Percentiles rank a stretch among this genome's conserved stretches.
phyloP scores from a whole-genome alignment of 1,140 invertebrate species.

The Trichogramma pretiosum region DNA sequence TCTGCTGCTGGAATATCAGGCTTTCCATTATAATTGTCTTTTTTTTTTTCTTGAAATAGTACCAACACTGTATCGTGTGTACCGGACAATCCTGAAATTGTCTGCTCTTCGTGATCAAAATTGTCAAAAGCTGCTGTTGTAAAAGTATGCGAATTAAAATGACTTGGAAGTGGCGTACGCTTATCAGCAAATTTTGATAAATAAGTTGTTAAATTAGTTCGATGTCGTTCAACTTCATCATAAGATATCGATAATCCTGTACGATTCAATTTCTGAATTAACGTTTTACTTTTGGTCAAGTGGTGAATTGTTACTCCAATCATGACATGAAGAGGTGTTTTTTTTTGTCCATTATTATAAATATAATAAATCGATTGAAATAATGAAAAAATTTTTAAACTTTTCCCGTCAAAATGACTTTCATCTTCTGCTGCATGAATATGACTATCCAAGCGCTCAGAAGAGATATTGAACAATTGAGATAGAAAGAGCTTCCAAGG shows the following conservation, averaged over 20 bases:
- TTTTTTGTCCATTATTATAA: slow-evolving; percentile 4
- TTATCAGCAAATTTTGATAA: neutral
- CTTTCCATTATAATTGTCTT: neutral
- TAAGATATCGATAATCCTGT: slow-evolving; percentile 14
- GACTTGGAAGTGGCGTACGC: slow-evolving; percentile 14
- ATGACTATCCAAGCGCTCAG: neutral
- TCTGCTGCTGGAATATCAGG: neutral
- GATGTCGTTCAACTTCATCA: slow-evolving; percentile 14
- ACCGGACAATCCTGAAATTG: slow-evolving; percentile 11
- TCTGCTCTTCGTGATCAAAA: slow-evolving; percentile 18
- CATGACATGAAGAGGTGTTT: slow-evolving; percentile 12
- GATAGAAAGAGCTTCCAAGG: neutral
- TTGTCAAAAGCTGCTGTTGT: slow-evolving; percentile 18
- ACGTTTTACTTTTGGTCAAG: slow-evolving; percentile 4
- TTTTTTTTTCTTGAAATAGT: slow-evolving; percentile 9
- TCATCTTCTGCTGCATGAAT: neutral
- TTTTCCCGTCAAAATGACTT: neutral
- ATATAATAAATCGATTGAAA: slow-evolving; percentile 9
- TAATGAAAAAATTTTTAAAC: neutral
- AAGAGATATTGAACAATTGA: neutral
- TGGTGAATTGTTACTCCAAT: slow-evolving; percentile 7
- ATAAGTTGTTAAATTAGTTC: slow-evolving; percentile 12
- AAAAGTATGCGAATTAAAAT: slow-evolving; percentile 16
- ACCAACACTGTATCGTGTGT: slow-evolving; percentile 18
- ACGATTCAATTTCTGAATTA: slow-evolving; percentile 11